phyloP scores from a whole-genome alignment of 1,140 invertebrate species.

The Drosophila pallidifrons region DNA sequence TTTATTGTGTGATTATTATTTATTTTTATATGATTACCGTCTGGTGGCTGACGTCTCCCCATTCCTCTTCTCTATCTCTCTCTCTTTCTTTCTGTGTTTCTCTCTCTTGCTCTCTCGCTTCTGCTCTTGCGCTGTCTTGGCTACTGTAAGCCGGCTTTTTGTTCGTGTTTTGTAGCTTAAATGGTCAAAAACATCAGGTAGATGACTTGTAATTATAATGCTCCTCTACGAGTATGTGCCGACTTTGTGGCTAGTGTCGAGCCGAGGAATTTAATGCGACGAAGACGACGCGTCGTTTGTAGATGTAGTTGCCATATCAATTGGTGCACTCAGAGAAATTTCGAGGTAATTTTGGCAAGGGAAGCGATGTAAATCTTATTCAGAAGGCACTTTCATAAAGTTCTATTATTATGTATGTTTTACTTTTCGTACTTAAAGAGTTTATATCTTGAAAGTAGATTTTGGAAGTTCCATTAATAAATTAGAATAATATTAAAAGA shows the following conservation, averaged over 20 bases:
- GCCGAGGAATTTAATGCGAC: slow-evolving; percentile 47
- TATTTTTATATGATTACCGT: slow-evolving; percentile 71
- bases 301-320: slow-evolving; percentile 50
- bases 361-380: neutral
- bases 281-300: slow-evolving; percentile 14
- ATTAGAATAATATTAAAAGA: too few relatives aligned
- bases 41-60: neutral
- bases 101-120: neutral
- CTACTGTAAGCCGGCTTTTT: slow-evolving; percentile 64
- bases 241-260: slow-evolving; percentile 10
- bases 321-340: slow-evolving; percentile 50
- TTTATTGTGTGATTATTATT: slow-evolving; percentile 78
- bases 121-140: neutral
- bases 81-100: neutral
- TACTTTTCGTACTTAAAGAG: too few relatives aligned
- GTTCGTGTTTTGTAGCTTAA: slow-evolving; percentile 64
- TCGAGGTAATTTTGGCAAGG: neutral
- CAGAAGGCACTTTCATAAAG: too few relatives aligned
- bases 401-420: too few relatives aligned
- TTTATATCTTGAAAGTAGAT: too few relatives aligned
- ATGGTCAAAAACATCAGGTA: slow-evolving; percentile 81
- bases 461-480: too few relatives aligned
- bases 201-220: slow-evolving; percentile 80
- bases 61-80: neutral
- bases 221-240: slow-evolving; percentile 36